Conservation (phyloP, 2,888 invertebrate genomes). For the Spilosoma lubricipeda region DNA sequence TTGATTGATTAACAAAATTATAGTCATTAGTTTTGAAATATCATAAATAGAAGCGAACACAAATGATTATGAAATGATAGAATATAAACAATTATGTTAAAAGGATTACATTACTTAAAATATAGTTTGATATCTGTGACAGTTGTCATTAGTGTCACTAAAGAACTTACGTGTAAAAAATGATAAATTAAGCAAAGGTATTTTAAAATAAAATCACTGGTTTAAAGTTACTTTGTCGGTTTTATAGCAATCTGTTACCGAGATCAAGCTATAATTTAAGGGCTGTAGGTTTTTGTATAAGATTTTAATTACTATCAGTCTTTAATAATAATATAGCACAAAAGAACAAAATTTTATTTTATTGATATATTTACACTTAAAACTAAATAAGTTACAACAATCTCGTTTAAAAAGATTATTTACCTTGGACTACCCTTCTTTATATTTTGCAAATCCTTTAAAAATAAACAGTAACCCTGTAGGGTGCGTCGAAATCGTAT, state of each 20-base stretch:
- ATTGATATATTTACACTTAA: not conserved
- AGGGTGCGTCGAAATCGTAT: slow-evolving; percentile 8
- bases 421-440: not conserved
- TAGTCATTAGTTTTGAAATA: too few species aligned
- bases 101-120: not conserved
- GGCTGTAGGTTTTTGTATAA: not conserved
- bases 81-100: not conserved
- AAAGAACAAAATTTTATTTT: not conserved
- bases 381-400: not conserved
- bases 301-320: not conserved
- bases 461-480: slow-evolving; percentile 8
- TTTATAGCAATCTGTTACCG: too few species aligned
- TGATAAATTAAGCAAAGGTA: too few species aligned
- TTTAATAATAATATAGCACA: not conserved
- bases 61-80: not conserved
- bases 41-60: not conserved
- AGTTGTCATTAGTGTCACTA: too few species aligned
- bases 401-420: not conserved
- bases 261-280: too few species aligned
- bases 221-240: too few species aligned
- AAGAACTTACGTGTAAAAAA: too few species aligned
- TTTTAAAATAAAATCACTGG: too few species aligned
- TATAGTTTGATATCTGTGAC: not conserved
- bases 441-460: not conserved
- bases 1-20: not conserved